Evolutionary conservation across 2,113 vertebrate genomes (phyloP), one percentile per base, ranked within the genome.

Genomic region (Rostratula benghalensis): DNA sequence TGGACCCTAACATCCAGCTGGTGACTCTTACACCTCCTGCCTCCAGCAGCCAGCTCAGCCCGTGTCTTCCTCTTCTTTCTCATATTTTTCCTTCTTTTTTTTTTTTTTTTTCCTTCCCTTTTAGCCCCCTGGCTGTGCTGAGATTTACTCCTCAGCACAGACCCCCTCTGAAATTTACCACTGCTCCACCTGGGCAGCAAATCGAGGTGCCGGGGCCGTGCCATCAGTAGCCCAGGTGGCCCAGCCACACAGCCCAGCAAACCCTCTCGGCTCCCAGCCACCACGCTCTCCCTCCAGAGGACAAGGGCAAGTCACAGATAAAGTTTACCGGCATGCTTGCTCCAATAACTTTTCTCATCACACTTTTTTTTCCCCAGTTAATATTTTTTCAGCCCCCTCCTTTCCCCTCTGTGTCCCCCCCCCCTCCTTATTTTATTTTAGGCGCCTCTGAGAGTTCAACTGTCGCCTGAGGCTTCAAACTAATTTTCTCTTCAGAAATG

Each of bases 401-500:
- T 57, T 74, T 20, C 73, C 51, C 15, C 21, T 6, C 33, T n/a
- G n/a, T n/a, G n/a, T 23, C 48, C 37, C 80, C 50, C 46, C 71
- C 54, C 51, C 6, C 71, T 31, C 80, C 91, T 91, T 96, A 97
- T 97, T 98, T 98, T 98, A 97, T 98, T 98, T 98, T 98, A 97
- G 98, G 94, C 82, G 25, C 96, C 96, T 98, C 96, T 89, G 95
- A 98, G 97, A 98, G 97, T 98, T 98, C 98, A 98, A 97, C 98
- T 98, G 97, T 98, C 94, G 97, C 98, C 98, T 95, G 94, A 95
- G 98, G 98, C 98, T 97, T 98, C 97, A 97, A 98, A 98, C 98
- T 98, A 98, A 98, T 98, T 98, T 98, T 98, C 97, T 98, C 91
- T 96, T 98, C 97, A 96, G 97, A 98, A 95, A 94, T 97, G 98